Evolutionary conservation across 2,113 vertebrate species (phyloP).

Genomic region (Crotalus viridis): DNA sequence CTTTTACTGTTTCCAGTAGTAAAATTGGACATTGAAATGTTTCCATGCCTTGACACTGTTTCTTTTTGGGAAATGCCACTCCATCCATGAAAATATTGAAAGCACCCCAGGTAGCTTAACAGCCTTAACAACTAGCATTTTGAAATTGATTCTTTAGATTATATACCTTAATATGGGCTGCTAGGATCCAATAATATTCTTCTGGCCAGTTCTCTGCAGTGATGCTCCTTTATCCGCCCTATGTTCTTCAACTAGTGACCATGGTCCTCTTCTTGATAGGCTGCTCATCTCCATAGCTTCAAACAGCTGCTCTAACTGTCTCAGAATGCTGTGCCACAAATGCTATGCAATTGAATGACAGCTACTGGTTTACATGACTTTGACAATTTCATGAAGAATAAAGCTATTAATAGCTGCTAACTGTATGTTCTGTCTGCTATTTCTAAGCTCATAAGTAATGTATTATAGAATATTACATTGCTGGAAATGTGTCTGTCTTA

Average conservation of each 20-base stretch:
- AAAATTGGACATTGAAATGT: not conserved
- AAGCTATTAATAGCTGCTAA: not conserved
- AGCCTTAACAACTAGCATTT: not conserved
- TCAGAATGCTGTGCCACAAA: not conserved
- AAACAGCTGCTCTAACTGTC: not conserved
- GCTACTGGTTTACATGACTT: not conserved
- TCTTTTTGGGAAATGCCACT: not conserved
- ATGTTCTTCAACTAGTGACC: not conserved
- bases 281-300: not conserved
- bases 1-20: not conserved
- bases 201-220: not conserved
- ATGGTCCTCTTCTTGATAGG: not conserved
- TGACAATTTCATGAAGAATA: not conserved
- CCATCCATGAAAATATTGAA: not conserved
- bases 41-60: not conserved
- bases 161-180: not conserved
- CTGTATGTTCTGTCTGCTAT: not conserved
- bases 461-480: not conserved
- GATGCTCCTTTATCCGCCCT: not conserved
- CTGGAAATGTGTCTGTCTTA: not conserved
- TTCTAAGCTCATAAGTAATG: not conserved
- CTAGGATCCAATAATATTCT: not conserved
- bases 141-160: not conserved
- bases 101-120: not conserved
- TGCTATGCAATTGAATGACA: not conserved